phyloP scores from a whole-genome alignment of 2,888 invertebrate genomes.

The Chloromyia formosa region DNA sequence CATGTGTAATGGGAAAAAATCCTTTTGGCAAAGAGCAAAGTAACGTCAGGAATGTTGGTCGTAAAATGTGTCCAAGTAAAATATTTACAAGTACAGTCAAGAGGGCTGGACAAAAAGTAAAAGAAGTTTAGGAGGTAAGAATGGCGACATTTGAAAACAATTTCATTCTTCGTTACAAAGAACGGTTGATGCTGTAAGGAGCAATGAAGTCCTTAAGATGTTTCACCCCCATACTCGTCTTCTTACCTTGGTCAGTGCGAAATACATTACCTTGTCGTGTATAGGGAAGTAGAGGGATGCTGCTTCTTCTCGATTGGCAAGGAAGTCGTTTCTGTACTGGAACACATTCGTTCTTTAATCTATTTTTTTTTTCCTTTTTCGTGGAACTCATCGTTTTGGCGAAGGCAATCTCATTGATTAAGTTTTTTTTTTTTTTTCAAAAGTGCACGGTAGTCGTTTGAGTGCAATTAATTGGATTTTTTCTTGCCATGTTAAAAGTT shows the following conservation, averaged over 20 bases:
- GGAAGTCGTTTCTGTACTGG: too few species aligned
- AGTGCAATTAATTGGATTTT: too few species aligned
- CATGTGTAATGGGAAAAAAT: slow-evolving; percentile 24
- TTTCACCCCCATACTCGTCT: not conserved
- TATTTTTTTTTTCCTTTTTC: too few species aligned
- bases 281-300: not conserved
- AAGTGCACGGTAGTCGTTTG: too few species aligned
- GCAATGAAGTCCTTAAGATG: not conserved
- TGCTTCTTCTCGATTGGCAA: not conserved
- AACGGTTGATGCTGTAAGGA: not conserved
- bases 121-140: too few species aligned
- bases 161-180: slow-evolving; percentile 27
- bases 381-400: too few species aligned
- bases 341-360: too few species aligned
- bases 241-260: not conserved
- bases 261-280: too few species aligned
- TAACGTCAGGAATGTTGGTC: slow-evolving; percentile 26
- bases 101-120: not conserved
- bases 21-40: slow-evolving; percentile 29
- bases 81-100: slow-evolving; percentile 28
- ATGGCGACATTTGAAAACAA: slow-evolving; percentile 41
- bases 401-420: too few species aligned
- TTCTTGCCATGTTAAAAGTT: too few species aligned
- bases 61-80: slow-evolving; percentile 42
- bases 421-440: too few species aligned